Evolutionary conservation across 2,113 vertebrate genomes (phyloP).

Genomic region (Myiozetetes cayanensis): DNA sequence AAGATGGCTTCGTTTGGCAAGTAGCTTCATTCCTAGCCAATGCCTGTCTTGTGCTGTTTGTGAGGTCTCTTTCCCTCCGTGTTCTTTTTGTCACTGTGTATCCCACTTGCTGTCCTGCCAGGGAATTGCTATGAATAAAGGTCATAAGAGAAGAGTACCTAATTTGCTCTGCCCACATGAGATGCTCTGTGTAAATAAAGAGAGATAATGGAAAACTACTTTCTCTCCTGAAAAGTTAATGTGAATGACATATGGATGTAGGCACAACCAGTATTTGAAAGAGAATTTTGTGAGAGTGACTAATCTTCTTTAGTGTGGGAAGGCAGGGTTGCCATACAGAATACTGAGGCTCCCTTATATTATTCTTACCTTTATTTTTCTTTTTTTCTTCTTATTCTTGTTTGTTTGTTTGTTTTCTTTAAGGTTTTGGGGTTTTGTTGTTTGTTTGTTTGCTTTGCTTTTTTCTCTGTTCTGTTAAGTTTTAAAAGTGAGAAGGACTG

Average conservation of each 20-base stretch:
- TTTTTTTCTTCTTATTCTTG: not conserved
- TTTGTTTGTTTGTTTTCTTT: not conserved
- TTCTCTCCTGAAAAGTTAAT: conserved; percentile 40
- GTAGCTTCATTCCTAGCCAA: not conserved
- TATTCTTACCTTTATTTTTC: not conserved
- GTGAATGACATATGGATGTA: not conserved
- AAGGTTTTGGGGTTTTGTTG: not conserved
- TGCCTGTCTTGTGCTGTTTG: not conserved
- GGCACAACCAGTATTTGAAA: not conserved
- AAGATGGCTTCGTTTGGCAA: not conserved
- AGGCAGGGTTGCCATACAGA: not conserved
- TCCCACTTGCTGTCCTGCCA: not conserved
- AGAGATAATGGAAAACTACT: conserved; percentile 47
- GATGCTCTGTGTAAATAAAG: conserved; percentile 45
- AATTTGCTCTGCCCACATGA: conserved; percentile 36
- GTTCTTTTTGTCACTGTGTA: conserved; percentile 17
- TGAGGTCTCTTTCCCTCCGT: not conserved
- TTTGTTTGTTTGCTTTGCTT: too few species aligned
- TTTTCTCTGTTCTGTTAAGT: not conserved
- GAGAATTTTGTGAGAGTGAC: conserved; percentile 30
- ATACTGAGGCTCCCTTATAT: not conserved
- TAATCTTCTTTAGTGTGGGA: not conserved
- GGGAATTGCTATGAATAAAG: conserved; percentile 30
- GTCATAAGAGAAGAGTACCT: conserved; percentile 30
- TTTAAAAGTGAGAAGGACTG: not conserved